Evolutionary conservation across 2,797 vertebrate genomes (phyloP).

Genomic region (Oreochromis mossambicus): DNA sequence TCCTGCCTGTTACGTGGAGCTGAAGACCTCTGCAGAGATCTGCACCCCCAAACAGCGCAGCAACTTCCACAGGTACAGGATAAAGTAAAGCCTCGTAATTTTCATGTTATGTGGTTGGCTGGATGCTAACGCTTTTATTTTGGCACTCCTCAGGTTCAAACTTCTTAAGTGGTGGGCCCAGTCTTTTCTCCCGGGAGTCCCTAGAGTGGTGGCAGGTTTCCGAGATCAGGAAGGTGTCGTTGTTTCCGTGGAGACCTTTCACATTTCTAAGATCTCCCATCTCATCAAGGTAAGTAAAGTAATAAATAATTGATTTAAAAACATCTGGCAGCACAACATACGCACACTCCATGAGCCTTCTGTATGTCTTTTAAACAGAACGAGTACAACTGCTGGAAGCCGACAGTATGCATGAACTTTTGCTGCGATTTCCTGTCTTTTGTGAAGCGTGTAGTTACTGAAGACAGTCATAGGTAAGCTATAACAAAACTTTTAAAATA

Average conservation of each 20-base stretch:
- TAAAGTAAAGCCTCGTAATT: neutral
- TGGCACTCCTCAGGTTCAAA: slow-evolving; percentile 70
- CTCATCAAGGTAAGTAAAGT: slow-evolving; percentile 81
- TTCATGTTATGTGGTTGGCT: neutral
- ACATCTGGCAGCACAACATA: neutral
- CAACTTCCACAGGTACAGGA: slow-evolving; percentile 84
- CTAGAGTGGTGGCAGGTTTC: slow-evolving; percentile 86
- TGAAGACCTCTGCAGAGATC: slow-evolving; percentile 90
- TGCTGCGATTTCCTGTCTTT: slow-evolving; percentile 85
- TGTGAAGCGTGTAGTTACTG: slow-evolving; percentile 74
- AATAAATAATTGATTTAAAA: neutral
- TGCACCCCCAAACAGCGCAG: slow-evolving; percentile 84
- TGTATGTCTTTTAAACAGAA: slow-evolving; percentile 60
- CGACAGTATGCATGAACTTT: slow-evolving; percentile 93
- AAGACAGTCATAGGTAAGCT: slow-evolving; percentile 81
- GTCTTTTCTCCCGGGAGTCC: slow-evolving; percentile 85
- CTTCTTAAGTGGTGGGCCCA: slow-evolving; percentile 86
- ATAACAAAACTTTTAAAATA: neutral
- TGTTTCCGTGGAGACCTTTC: slow-evolving; percentile 80
- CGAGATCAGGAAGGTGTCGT: slow-evolving; percentile 83
- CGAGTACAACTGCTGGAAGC: slow-evolving; percentile 87
- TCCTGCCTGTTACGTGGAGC: slow-evolving; percentile 85
- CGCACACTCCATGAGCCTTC: neutral
- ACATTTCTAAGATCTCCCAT: slow-evolving; percentile 86
- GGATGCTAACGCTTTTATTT: neutral